phyloP scores from a whole-genome alignment of 2,888 invertebrate species.

The Autographa pulchrina region DNA sequence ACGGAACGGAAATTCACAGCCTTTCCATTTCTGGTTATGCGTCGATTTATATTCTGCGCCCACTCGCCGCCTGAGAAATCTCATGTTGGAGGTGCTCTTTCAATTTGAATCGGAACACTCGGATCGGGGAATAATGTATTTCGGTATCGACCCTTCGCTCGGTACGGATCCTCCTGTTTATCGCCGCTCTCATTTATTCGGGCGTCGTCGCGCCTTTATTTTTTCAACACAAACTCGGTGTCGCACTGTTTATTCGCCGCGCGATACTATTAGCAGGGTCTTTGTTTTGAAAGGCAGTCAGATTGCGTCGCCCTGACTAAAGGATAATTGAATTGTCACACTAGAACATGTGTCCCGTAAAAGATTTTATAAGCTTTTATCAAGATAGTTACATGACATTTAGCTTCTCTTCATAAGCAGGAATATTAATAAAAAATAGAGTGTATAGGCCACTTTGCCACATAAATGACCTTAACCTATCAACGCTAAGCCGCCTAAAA shows the following conservation, averaged over 20 bases:
- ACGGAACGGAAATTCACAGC: slow-evolving; percentile 85
- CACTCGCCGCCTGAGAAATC: slow-evolving; percentile 89
- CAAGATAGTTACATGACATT: slow-evolving; percentile 6
- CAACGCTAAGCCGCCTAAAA: background rate
- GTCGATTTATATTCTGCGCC: slow-evolving; percentile 89
- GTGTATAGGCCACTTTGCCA: too few relatives aligned
- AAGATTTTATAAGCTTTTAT: slow-evolving; percentile 51
- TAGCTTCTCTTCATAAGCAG: background rate
- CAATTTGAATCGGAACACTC: slow-evolving; percentile 90
- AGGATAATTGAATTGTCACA: slow-evolving; percentile 84
- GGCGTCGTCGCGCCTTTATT: slow-evolving; percentile 88
- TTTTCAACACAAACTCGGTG: slow-evolving; percentile 86
- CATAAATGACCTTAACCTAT: too few relatives aligned
- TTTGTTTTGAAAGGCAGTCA: slow-evolving; percentile 85
- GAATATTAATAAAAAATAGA: too few relatives aligned
- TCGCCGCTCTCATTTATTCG: slow-evolving; percentile 89
- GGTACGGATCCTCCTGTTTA: slow-evolving; percentile 88
- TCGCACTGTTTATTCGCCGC: slow-evolving; percentile 84
- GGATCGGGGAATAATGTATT: slow-evolving; percentile 89
- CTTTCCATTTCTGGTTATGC: slow-evolving; percentile 88
- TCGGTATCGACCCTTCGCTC: slow-evolving; percentile 88
- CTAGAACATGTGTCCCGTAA: slow-evolving; percentile 68
- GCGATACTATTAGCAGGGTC: slow-evolving; percentile 84
- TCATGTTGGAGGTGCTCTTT: slow-evolving; percentile 90
- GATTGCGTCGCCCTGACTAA: slow-evolving; percentile 79